Base-by-base conservation (phyloP, 2,797 vertebrate species). In the Xenopus petersii region DNA sequence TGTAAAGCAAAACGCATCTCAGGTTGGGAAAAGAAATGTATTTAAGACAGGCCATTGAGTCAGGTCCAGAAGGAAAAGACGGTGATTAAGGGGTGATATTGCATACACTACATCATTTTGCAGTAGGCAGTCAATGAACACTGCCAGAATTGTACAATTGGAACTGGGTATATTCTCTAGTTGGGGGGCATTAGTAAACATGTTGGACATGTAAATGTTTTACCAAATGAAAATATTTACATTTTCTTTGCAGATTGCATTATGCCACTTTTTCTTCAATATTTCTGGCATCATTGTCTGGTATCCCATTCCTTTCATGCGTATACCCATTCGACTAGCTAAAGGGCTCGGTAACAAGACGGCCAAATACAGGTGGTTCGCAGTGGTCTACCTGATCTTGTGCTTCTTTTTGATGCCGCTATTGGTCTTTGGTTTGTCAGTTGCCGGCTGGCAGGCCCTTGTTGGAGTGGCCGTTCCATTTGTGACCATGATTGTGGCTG, bases 191-290 rank as follows among this genome's bases (percentile, higher is more conserved):
- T 42, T 6, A 6, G 36, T 42, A 42, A 7, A 1, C 8, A 42
- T 42, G 36, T 42, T 6, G 36, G 1, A 42, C 36, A 42, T 1
- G 5, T 0, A 42, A 42, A 42, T 5, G 6, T 42, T 36, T 12
- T 12, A 9, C 49, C 15, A 12, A 51, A 51, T 51, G 3, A 51
- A 51, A 3, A 49, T 30, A 51, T 51, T 51, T 7, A 15, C 49
- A 51, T 51, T 15, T 30, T 59, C 48, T 30, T 92, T 88, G 16
- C 86, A 99, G 97, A 95, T 99, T 73, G 94, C 96, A 4, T 87
- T 98, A 76, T 98, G 95, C 77, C 97, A 99, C 78, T 99, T 99
- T 83, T 97, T 99, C 90, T 98, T 98, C 89, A 99, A 98, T 81
- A 81, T 98, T 81, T 93, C 94, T 15, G 97, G 97, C 10, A 97